Evolutionary conservation across 2,888 invertebrate genomes (phyloP), one percentile per base, ranked within the genome.

Genomic region (Tricholauxania praeusta): DNA sequence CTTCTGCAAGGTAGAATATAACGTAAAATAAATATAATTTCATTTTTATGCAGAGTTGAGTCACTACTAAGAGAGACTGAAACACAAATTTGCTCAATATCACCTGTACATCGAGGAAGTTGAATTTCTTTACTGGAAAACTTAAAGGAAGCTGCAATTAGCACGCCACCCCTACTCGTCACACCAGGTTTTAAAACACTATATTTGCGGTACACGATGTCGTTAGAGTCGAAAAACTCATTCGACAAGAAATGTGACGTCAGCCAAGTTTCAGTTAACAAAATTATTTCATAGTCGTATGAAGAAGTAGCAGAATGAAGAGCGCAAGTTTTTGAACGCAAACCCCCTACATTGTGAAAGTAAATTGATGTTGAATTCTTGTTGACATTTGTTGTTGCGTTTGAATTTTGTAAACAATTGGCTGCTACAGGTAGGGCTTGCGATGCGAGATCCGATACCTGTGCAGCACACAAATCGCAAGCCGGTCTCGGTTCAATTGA

Each of bases 271-370:
- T 60, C 60, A 6, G 39, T 39, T 39, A 60, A 6, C 32, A 32
- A n/a, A 15, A 60, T 28, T 32, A 60, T 28, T 39, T 22, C 39
- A 28, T 39, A 60, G 7, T 19, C 28, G 39, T 60, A 39, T 15
- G 32, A 4, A 8, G 60, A 22, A 15, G 60, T 39, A 60, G 32
- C 3, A n/a, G 15, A 15, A 15, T n/a, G 39, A 2, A 60, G 39
- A 14, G 22, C 19, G 47, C 19, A 55, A 12, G 57, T 57, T 48
- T 67, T 67, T 4, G 57, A 22, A 2, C 48, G 67, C 10, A 67
- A 48, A 28, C 57, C 57, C 17, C 55, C 55, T 17, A 57, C 57
- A 49, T 67, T 67, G 22, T 64, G 64, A 51, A 22, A 51, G 64
- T 64, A 64, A 17, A 64, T 7, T 12, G 48, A 64, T 48, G 48